phyloP scores from a whole-genome alignment of 2,113 vertebrate species.

The Ibidorhyncha struthersii region DNA sequence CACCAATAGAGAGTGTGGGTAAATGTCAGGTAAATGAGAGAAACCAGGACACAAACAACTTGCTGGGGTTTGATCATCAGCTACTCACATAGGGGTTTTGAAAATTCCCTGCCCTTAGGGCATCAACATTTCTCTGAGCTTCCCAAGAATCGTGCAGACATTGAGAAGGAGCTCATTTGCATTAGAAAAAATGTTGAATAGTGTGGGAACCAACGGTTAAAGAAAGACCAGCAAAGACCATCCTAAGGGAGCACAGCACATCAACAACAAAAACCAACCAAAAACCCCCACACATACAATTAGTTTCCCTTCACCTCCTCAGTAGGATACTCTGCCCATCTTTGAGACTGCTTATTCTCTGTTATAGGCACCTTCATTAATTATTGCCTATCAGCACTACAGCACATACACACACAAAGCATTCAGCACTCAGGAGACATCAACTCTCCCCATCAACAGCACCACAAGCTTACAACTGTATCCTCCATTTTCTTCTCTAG shows the following conservation, averaged over 20 bases:
- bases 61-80: not conserved
- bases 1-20: not conserved
- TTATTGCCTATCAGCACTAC: not conserved
- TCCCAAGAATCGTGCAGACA: not conserved
- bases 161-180: slow-evolving; percentile 11
- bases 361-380: not conserved
- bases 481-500: not conserved
- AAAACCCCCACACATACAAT: too few species aligned
- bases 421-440: not conserved
- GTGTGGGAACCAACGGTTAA: not conserved
- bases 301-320: not conserved
- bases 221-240: not conserved
- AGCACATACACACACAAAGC: not conserved
- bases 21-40: not conserved
- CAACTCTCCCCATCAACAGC: not conserved
- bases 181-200: slow-evolving; percentile 8
- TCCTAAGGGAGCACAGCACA: not conserved
- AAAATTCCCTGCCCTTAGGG: not conserved
- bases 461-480: not conserved
- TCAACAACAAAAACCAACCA: not conserved
- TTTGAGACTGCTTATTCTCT: not conserved
- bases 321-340: not conserved
- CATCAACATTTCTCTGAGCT: not conserved
- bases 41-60: not conserved
- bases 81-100: not conserved